phyloP scores from a whole-genome alignment of 2,113 vertebrate species.

The Halichoerus grypus region DNA sequence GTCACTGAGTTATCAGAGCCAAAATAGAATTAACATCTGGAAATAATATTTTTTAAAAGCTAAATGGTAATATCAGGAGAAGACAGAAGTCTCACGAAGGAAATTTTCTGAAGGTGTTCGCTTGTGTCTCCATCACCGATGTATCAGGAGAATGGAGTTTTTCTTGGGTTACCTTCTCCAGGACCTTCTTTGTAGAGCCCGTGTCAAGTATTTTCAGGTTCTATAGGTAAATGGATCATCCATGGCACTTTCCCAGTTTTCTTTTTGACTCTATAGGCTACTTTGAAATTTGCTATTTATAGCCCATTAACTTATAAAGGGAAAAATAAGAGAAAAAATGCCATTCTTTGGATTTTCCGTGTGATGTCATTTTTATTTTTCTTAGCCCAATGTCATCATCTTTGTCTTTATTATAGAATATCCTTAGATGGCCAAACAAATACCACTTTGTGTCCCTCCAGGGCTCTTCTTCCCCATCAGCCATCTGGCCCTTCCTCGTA shows the following conservation, averaged over 20 bases:
- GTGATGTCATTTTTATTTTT: not conserved
- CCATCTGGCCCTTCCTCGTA: not conserved
- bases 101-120: not conserved
- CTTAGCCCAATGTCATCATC: not conserved
- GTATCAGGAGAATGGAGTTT: not conserved
- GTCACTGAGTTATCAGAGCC: not conserved
- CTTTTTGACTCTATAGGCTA: not conserved
- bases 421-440: not conserved
- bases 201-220: not conserved
- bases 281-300: conserved; percentile 4
- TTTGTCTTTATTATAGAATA: not conserved
- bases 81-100: not conserved
- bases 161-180: not conserved
- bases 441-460: not conserved
- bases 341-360: not conserved
- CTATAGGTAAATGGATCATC: not conserved
- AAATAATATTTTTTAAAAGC: not conserved
- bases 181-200: not conserved
- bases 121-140: not conserved
- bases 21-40: conserved; percentile 19
- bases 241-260: not conserved
- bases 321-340: not conserved
- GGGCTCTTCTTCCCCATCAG: not conserved
- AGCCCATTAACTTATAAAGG: not conserved
- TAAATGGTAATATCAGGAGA: not conserved